Base-by-base conservation (phyloP, 2,113 vertebrate species). In the Stegostoma tigrinum region DNA sequence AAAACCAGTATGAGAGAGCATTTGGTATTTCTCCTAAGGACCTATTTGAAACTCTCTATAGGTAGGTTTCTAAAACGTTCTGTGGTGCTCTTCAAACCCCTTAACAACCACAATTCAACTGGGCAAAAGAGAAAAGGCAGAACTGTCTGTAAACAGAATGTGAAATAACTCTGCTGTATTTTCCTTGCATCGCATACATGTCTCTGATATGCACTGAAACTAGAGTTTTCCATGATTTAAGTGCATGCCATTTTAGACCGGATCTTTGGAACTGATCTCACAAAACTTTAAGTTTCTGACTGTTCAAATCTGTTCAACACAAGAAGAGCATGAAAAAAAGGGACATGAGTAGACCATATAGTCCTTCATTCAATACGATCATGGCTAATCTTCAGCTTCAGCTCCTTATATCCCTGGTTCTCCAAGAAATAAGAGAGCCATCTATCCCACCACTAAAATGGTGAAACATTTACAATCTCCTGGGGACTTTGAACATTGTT, bases 41-140 rank as follows among this genome's bases (percentile, higher is more conserved):
- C 23, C 97, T 98, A 94, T 99, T 99, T 96, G 96, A 97, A 0
- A 98, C 98, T 95, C 97, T 99, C 96, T 99, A 99, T 98, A 98
- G 98, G 99, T 99, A 97, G 97, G 64, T 52, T 61, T 4, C 23
- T 67, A 30, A 19, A 66, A 19, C 21, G 19, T 38, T 34, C 61
- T n/a, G 55, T 38, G 55, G 4, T 93, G n/a, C 8, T 93, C 89
- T 66, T 66, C 66, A 6, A 30, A 64, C 17, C 38, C 89, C 61
- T 38, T 67, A 61, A 7, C 55, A 38, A 93, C 19, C 21, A 19
- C 38, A 66, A 66, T 23, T 93, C 17, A 91, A 91, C 61, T 5
- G 12, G 15, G 87, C 30, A 17, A 6, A 30, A 23, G 30, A 91
- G 66, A n/a, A 91, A 34, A 7, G 14, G n/a, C 61, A 10, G 45